Evolutionary conservation across 2,888 invertebrate genomes (phyloP).

Genomic region (Stenodera caucasica): DNA sequence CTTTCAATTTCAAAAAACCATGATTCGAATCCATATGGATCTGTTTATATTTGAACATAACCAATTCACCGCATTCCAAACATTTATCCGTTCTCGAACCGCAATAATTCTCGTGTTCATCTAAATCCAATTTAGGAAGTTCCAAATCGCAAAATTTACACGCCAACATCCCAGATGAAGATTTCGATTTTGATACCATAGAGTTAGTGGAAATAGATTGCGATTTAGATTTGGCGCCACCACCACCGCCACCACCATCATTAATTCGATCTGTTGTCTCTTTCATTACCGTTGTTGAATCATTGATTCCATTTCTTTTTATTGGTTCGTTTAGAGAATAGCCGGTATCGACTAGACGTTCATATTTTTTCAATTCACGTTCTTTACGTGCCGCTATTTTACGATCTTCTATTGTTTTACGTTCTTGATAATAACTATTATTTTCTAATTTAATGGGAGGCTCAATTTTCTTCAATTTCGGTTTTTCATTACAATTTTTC

Average conservation of each 20-base stretch:
- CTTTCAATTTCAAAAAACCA: constrained; percentile 64
- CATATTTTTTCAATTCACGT: constrained; percentile 36
- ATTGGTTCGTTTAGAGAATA: constrained; percentile 32
- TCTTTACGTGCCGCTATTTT: constrained; percentile 42
- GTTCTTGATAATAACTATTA: constrained; percentile 42
- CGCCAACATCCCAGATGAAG: constrained; percentile 50
- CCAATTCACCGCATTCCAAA: constrained; percentile 66
- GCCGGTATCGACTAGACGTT: constrained; percentile 41
- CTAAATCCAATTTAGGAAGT: constrained; percentile 62
- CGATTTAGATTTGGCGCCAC: constrained; percentile 14
- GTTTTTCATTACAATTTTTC: constrained; percentile 53
- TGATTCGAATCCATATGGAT: constrained; percentile 68
- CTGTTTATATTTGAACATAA: constrained; percentile 70
- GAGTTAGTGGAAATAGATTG: too few species aligned
- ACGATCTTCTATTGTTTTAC: constrained; percentile 45
- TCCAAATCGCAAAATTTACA: constrained; percentile 72
- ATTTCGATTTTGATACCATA: neutral
- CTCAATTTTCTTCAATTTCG: constrained; percentile 51
- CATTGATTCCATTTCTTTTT: neutral
- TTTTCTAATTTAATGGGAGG: constrained; percentile 40
- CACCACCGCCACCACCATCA: neutral
- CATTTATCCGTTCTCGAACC: constrained; percentile 73
- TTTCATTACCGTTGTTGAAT: neutral
- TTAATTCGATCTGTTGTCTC: neutral
- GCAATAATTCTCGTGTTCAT: constrained; percentile 69